Evolutionary conservation across 2,113 vertebrate genomes (phyloP).

Genomic region (Orcinus orca): DNA sequence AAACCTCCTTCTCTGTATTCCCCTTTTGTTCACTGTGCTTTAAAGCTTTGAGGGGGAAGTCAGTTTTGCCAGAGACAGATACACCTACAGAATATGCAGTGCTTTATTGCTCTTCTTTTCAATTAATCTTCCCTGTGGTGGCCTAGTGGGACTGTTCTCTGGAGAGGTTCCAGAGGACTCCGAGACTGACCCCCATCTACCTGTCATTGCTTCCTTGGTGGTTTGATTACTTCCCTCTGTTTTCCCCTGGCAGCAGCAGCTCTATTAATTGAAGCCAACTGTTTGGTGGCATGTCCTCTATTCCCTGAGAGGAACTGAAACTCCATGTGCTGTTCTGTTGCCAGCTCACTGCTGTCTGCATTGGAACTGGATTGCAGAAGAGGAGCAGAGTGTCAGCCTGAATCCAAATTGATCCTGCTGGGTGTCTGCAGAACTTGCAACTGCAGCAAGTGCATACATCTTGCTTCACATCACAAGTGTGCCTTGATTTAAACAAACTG

Average conservation of each 20-base stretch:
- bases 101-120: background rate
- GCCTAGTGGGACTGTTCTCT: background rate
- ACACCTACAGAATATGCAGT: background rate
- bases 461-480: background rate
- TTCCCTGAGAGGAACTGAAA: slow-evolving; percentile 12
- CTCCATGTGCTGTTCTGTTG: background rate
- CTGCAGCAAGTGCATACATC: background rate
- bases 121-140: background rate
- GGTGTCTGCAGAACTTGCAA: background rate
- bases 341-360: background rate
- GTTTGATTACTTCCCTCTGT: slow-evolving; percentile 53
- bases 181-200: background rate
- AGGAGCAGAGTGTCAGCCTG: background rate
- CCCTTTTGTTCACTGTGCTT: background rate
- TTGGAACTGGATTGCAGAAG: background rate
- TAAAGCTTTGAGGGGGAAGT: slow-evolving; percentile 25
- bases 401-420: background rate
- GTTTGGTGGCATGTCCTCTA: slow-evolving; percentile 57
- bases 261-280: slow-evolving; percentile 69
- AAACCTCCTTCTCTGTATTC: background rate
- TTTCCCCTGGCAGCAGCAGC: slow-evolving; percentile 4
- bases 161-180: background rate
- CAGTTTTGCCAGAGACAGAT: background rate
- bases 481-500: background rate
- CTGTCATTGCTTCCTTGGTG: slow-evolving; percentile 20